Evolutionary conservation across 2,797 vertebrate genomes (phyloP), one percentile per base, ranked within the genome.

Genomic region (Fringilla coelebs): DNA sequence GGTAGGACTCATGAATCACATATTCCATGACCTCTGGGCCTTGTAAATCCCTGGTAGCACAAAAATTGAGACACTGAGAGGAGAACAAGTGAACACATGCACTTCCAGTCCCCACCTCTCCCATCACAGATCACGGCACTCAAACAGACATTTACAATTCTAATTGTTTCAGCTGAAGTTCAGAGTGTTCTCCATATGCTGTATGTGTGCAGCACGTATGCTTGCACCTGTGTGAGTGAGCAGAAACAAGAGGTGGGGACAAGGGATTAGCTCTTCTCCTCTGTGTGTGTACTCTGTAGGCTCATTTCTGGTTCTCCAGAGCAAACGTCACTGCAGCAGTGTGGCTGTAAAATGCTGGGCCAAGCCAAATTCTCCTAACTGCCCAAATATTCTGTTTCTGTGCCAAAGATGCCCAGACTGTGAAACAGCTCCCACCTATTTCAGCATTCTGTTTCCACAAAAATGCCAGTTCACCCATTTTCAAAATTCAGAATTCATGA

Each of bases 181-280:
- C 18, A 13, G 51, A 60, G 45, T 52, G 49, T 86, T 34, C 58
- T 67, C 67, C 1, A 0, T 3, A 10, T 43, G 16, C 46, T 46
- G 4, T 7, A 17, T 2, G 9, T 9, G 6, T n/a, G 18, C 21
- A 80, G 13, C 0, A 0, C 2, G 4, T 8, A 3, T 11, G 1
- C 18, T 45, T 24, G 28, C 31, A 20, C 7, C 2, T 0, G 1
- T 4, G 4, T 15, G 41, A 22, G 14, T 4, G 11, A 31, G 51
- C 29, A 88, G 34, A 71, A 8, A 36, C 3, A 18, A 45, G 12
- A 17, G 40, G 7, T 1, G 13, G 48, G 36, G 22, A 36, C 11
- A 31, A 32, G 12, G 22, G 13, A 38, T 19, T 12, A 66, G 11
- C 13, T 28, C 3, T 51, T 17, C 6, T 20, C 12, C n/a, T 29